These are phyloP conservation scores for Quadroppia sp. DNA, from an alignment of 2,888 invertebrate genomes.

Conservation along the genomic window DNA sequence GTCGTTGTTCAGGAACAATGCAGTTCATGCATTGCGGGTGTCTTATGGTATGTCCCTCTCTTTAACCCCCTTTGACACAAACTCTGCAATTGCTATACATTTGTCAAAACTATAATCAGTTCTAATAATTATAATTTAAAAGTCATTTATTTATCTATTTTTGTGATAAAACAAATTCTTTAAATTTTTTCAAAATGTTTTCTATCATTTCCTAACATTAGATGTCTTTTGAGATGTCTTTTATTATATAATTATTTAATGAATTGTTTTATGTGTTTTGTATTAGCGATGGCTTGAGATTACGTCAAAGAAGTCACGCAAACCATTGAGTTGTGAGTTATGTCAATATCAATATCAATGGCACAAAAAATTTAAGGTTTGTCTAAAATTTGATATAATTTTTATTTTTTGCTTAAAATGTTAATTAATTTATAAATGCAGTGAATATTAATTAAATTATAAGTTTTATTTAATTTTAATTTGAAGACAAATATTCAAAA, in stretches of 20 bases:
- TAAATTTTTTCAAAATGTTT: slow-evolving; percentile 8
- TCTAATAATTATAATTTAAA: too few relatives aligned
- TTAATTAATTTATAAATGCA: too few relatives aligned
- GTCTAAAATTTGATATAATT: too few relatives aligned
- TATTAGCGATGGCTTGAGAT: slow-evolving; percentile 59
- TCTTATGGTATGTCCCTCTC: slow-evolving; percentile 53
- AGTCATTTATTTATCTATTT: neutral
- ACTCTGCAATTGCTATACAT: neutral
- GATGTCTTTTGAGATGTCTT: too few relatives aligned
- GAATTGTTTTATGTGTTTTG: neutral
- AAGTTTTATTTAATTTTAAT: too few relatives aligned
- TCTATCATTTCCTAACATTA: too few relatives aligned
- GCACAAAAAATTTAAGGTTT: slow-evolving; percentile 57
- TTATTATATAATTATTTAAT: slow-evolving; percentile 40
- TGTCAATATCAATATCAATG: slow-evolving; percentile 58
- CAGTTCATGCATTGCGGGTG: slow-evolving; percentile 58
- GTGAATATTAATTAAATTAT: too few relatives aligned
- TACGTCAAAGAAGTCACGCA: slow-evolving; percentile 55
- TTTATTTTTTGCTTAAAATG: too few relatives aligned
- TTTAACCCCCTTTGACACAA: neutral
- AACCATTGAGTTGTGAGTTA: slow-evolving; percentile 57
- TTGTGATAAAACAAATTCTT: neutral
- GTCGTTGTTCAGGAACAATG: slow-evolving; percentile 58
- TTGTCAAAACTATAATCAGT: neutral
- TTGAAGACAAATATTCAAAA: too few relatives aligned